Base-by-base conservation (phyloP, 2,888 invertebrate genomes). In the Adelognathus sp. region DNA sequence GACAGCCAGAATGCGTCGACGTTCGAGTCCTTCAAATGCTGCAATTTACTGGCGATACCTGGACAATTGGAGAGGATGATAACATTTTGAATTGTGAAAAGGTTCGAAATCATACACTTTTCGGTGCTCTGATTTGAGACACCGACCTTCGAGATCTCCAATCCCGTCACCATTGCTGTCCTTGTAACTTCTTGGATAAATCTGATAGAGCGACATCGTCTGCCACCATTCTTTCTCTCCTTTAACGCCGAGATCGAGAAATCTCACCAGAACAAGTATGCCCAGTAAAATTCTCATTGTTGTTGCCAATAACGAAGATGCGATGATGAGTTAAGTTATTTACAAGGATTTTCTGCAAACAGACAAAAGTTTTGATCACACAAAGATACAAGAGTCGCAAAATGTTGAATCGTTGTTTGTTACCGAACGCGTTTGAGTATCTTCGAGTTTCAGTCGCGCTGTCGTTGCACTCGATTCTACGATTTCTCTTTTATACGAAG, bases 101-200 rank as follows among this genome's bases (percentile, higher is more conserved):
- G 24, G 4, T 4, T 0, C 21, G 3, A 7, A 11, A 11, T 11
- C 39, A 14, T 14, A n/a, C 5, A 24, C 11, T 50, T 21, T 3
- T 21, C 21, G 5, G 3, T 50, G 11, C 21, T 24, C 50, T 24
- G 11, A 3, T 11, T n/a, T n/a, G n/a, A 50, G 21, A 50, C 21
- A 24, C 9, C 11, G 46, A 94, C 97, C 98, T 90, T 94, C 93
- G 9, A 98, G 91, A 90, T 98, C 98, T 0, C 98, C 98, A 18
- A 96, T 93, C n/a, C 98, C 98, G 90, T 97, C 96, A 0, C 94
- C 95, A 89, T 97, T 92, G 16, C 95, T 95, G 90, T 98, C 98
- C 89, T 94, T 95, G 91, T 97, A 98, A 0, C 97, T 96, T 73
- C 96, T 93, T 0, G 97, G 96, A 89, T 97, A 97, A 72, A 97